Evolutionary conservation across 2,797 vertebrate species (phyloP).

Genomic region (Enteromius argenteus): DNA sequence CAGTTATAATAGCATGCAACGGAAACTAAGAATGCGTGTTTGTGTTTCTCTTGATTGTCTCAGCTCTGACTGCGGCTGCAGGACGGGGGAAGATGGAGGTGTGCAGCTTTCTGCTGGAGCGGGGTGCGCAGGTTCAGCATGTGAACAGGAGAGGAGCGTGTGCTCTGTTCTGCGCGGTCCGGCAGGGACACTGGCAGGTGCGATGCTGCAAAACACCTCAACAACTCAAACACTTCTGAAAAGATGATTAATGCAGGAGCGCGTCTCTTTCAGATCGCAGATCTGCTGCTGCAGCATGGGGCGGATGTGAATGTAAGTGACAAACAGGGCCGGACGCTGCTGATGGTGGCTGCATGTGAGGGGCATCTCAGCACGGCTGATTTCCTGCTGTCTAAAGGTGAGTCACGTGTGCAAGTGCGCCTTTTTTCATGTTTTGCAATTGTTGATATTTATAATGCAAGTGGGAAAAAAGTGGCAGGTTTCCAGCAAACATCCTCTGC

Average conservation of each 20-base stretch:
- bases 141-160: conserved; percentile 87
- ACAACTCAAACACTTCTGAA: neutral
- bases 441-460: neutral
- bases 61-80: conserved; percentile 92
- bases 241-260: neutral
- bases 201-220: conserved; percentile 45
- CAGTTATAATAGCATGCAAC: neutral
- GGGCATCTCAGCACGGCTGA: conserved; percentile 94
- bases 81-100: conserved; percentile 94
- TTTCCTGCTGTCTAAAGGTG: conserved; percentile 95
- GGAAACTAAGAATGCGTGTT: neutral
- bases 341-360: conserved; percentile 97
- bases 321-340: conserved; percentile 94
- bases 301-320: conserved; percentile 93
- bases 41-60: conserved; percentile 13
- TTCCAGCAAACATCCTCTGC: conserved; percentile 3
- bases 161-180: conserved; percentile 90
- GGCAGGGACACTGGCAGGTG: conserved; percentile 99
- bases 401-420: conserved; percentile 30
- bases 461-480: neutral
- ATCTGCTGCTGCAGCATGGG: conserved; percentile 86
- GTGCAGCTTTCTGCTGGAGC: conserved; percentile 85
- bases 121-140: conserved; percentile 83
- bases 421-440: neutral
- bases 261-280: conserved; percentile 83